Conservation (phyloP, 2,888 invertebrate genomes). For the Quadroppia sp. region DNA sequence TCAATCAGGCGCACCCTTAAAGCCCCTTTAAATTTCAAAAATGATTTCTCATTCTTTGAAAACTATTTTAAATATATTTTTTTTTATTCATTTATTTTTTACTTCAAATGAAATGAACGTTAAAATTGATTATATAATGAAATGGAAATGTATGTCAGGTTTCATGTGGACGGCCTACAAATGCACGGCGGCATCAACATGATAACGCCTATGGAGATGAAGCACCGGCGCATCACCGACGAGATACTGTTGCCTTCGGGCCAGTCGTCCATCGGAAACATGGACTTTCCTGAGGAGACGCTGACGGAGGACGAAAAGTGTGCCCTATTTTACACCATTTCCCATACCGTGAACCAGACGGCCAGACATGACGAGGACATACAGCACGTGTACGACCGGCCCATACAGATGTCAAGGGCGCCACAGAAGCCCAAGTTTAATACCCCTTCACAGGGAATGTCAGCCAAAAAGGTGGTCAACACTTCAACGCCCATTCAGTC, state of each 20-base stretch:
- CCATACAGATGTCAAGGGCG: background rate
- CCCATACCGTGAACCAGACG: conserved; percentile 44
- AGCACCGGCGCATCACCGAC: conserved; percentile 31
- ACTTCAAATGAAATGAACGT: no score
- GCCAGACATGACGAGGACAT: conserved; percentile 34
- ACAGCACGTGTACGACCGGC: background rate
- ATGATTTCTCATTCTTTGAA: no score
- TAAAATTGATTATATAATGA: no score
- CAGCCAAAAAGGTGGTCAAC: background rate
- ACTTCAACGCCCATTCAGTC: conserved; percentile 6
- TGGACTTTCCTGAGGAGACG: conserved; percentile 40
- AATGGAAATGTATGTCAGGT: conserved; percentile 16
- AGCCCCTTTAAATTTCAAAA: no score
- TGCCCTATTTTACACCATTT: conserved; percentile 46
- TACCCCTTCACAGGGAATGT: no score
- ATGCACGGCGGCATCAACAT: background rate
- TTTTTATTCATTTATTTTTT: background rate
- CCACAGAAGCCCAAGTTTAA: conserved; percentile 4
- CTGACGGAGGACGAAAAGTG: conserved; percentile 47
- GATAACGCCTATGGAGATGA: background rate
- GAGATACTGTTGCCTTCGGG: background rate
- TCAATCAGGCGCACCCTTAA: no score
- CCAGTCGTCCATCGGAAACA: background rate
- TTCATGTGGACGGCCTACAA: conserved; percentile 38
- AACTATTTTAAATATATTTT: no score